Evolutionary conservation across 2,113 vertebrate genomes (phyloP).

Genomic region (Actenoides hombroni): DNA sequence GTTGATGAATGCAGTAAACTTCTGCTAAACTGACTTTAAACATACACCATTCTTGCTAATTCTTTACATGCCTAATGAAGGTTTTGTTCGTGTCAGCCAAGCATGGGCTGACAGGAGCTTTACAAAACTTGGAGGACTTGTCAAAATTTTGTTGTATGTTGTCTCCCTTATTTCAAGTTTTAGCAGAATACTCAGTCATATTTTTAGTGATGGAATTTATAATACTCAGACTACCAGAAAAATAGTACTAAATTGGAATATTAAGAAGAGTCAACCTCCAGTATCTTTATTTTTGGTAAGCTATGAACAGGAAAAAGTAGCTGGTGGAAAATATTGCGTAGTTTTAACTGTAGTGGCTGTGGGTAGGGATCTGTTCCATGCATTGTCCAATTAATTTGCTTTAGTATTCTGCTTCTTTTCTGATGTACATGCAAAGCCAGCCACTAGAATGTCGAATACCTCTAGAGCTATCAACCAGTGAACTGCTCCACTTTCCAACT

Average conservation of each 20-base stretch:
- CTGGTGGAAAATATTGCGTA: constrained; percentile 14
- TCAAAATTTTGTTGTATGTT: not conserved
- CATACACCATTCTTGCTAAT: not conserved
- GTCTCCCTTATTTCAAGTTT: not conserved
- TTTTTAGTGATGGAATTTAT: not conserved
- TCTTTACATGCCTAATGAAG: not conserved
- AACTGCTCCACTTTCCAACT: not conserved
- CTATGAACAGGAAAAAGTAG: not conserved
- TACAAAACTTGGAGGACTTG: not conserved
- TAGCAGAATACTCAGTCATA: not conserved
- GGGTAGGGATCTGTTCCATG: constrained; percentile 28
- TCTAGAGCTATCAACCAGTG: not conserved
- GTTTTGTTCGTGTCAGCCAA: not conserved
- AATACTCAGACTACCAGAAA: not conserved
- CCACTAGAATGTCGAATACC: not conserved
- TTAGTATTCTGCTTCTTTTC: not conserved
- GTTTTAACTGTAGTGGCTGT: not conserved
- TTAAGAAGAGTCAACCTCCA: not conserved
- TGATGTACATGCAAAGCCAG: not conserved
- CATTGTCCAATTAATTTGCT: not conserved
- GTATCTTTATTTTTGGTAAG: constrained; percentile 18
- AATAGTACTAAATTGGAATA: not conserved
- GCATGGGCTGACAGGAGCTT: not conserved
- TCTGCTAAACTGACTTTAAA: not conserved
- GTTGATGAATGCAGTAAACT: rapidly evolving